These are phyloP conservation scores for Aramus guarauna DNA, from an alignment of 2,113 vertebrate genomes.

Conservation along the genomic window DNA sequence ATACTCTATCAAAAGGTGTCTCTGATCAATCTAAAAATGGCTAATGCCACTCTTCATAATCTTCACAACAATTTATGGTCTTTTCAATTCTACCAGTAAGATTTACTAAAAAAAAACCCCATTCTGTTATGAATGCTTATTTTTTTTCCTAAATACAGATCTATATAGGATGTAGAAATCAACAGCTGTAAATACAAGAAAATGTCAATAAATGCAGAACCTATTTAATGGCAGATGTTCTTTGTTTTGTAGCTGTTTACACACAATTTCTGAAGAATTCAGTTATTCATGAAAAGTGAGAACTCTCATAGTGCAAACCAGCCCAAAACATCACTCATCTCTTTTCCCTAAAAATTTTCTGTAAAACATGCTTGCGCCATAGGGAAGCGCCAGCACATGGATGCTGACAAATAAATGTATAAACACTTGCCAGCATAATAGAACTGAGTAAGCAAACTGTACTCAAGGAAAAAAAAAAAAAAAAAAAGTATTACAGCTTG, in stretches of 20 bases:
- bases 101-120: neutral
- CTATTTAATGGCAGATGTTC: neutral
- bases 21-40: neutral
- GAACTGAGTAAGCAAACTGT: neutral
- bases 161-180: neutral
- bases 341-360: neutral
- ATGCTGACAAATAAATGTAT: neutral
- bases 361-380: neutral
- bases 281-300: neutral
- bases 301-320: neutral
- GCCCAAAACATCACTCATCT: neutral
- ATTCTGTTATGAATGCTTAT: too few species aligned
- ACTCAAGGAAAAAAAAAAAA: neutral
- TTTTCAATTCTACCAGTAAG: neutral
- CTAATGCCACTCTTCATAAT: neutral
- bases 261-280: neutral
- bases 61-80: neutral
- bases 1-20: neutral
- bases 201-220: neutral
- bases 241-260: neutral
- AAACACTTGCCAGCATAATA: neutral
- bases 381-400: neutral
- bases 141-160: neutral
- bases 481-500: neutral
- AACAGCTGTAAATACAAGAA: neutral